Base-by-base conservation (phyloP, 1,140 invertebrate species). In the Amyelois transitella region DNA sequence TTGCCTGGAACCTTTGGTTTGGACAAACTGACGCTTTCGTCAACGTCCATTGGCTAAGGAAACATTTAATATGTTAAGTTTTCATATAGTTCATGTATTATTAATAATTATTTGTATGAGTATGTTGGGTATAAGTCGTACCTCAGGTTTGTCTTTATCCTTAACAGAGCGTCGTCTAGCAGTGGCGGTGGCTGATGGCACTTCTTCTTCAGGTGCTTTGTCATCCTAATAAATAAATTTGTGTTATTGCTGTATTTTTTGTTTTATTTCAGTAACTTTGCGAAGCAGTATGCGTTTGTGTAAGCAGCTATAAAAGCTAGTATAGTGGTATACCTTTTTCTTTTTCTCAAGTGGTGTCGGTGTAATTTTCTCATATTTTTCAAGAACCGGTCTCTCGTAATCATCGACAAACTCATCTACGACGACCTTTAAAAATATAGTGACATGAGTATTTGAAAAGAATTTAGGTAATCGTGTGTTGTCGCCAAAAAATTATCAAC, bases 381-480 rank as follows among this genome's bases (percentile, higher is more conserved):
- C 92, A 14, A 93, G 88, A 6, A 92, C 92, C 3, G 92, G 83
- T 58, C 91, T 90, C 56, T 93, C 92, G 68, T 93, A 93, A 79
- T 93, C 92, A 22, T 86, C 83, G 64, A 86, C 62, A 68, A 86
- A 85, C 58, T 87, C 78, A 59, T 79, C 88, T 58, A 90, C 89
- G 20, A 90, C 89, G 54, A 92, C 92, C 69, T 86, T 83, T 53
- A 74, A 77, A 66, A 67, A 59, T 12, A 51, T 38, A 38, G 17
- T 14, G 17, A 14, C 17, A 14, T 38, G 17, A 38, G 17, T 38
- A 14, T 38, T 38, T n/a, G 32, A 38, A 14, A 38, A 8, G 32
- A 38, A n/a, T 38, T 8, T 2, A 4, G n/a, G 4, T 4, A 4
- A 14, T 14, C 4, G 32, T 38, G 12, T 14, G 32, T n/a, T n/a